Base-by-base conservation (phyloP, 2,113 vertebrate species). In the Xiphias gladius region DNA sequence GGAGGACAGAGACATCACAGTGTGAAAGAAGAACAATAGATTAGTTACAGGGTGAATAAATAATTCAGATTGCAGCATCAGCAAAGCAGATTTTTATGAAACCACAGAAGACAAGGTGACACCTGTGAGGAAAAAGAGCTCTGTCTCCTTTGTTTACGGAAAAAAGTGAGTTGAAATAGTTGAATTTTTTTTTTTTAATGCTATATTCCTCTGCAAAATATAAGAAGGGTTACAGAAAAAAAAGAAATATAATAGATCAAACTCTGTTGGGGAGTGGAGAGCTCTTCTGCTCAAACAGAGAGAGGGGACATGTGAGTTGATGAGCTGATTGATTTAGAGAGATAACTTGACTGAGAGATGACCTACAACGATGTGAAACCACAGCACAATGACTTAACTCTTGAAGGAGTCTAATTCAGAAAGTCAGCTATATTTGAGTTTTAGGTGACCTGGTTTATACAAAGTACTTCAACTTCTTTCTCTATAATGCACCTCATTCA, bases 331-430 rank as follows among this genome's bases (percentile, higher is more conserved):
- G 85, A 94, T 91, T 88, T 76, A 30, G 4, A 54, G 68, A 91
- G 89, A 89, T 89, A 91, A 75, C 69, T 64, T 89, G 86, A 88
- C 87, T 48, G n/a, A 85, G 61, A 91, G 88, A 90, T 92, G 88
- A 83, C 86, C 80, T 79, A 84, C 77, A 83, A 71, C 59, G 78
- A 90, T 91, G 84, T 50, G 76, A 79, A 72, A 79, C 39, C 61
- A 77, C 48, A 57, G 26, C 13, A 48, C 4, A 54, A 11, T 20
- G 28, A 20, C 0, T 28, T 7, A 58, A 39, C 28, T 14, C 9
- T 19, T 24, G 3, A 28, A 7, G 11, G 2, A 16, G 26, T 8
- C 4, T 48, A 5, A 70, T 63, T 46, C 24, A 63, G n/a, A 43
- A 2, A 35, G 28, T 70, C 14, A 32, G 20, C 11, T 39, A 32